phyloP scores from a whole-genome alignment of 2,888 invertebrate species.

The Cephus sareptanus region DNA sequence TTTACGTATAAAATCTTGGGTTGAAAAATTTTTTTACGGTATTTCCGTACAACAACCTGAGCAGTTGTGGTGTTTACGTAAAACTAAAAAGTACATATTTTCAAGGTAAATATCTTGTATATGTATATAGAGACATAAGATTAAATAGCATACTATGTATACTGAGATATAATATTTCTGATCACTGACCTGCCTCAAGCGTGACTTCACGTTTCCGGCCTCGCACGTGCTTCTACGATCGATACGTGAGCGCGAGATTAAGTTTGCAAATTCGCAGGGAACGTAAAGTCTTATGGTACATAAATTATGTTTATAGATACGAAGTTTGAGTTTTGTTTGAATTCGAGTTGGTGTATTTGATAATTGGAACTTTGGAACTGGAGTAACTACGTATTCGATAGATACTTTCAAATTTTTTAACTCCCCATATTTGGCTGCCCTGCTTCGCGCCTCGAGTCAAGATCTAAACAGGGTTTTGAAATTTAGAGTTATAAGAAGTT shows the following conservation, averaged over 20 bases:
- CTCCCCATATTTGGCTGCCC: not conserved
- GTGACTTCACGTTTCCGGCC: conserved; percentile 30
- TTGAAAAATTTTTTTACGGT: not conserved
- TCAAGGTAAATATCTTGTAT: not conserved
- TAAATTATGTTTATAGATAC: not conserved
- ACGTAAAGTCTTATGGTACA: not conserved
- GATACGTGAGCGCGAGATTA: conserved; percentile 15
- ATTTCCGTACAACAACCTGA: not conserved
- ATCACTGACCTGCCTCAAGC: conserved; percentile 44
- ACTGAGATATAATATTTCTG: conserved; percentile 5
- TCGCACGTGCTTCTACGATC: conserved; percentile 34
- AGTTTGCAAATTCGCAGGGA: not conserved
- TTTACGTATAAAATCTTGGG: not conserved
- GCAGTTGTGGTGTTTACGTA: not conserved
- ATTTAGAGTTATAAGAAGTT: not conserved
- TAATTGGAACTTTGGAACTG: not conserved
- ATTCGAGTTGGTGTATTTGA: not conserved
- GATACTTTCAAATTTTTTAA: not conserved
- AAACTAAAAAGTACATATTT: not conserved
- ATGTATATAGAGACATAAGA: not conserved
- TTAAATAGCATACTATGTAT: not conserved
- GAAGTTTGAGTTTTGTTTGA: not conserved
- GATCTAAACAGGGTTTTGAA: not conserved
- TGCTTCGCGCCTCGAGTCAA: not conserved
- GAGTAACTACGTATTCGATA: not conserved